Evolutionary conservation across 2,797 vertebrate genomes (phyloP), one percentile per base, ranked within the genome.

Genomic region (Nannoperca obscura): DNA sequence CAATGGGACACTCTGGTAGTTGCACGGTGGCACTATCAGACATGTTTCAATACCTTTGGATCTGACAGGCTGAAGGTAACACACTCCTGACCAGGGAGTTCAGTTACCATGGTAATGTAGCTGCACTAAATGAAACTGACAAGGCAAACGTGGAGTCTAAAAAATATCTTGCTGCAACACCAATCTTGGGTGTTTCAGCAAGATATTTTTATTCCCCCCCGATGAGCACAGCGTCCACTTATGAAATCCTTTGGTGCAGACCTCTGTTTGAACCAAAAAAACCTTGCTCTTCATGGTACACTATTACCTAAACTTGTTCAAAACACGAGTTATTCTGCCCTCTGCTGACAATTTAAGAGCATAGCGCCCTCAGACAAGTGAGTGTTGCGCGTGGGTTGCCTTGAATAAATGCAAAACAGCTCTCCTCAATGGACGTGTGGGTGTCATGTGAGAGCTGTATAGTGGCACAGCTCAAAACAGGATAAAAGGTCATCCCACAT

Each of bases 291-390:
- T 4, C 0, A 5, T 42, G 22, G 2, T 14, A 13, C 47, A 0
- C 4, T 72, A 7, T 24, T 13, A 15, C 53, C 20, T 22, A 59
- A 34, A 17, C 11, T 0, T 63, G 9, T 47, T 40, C 10, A 76
- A 75, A 30, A 27, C 50, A 15, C 53, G 65, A 46, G 68, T 76
- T 76, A 30, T 78, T 66, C 76, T 91, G 91, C 89, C 91, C 89
- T 50, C 89, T 92, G 68, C 50, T 88, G 91, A 78, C 38, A 38
- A 10, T 76, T 13, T 70, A 30, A 40, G 38, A 76, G 68, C 54
- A 90, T 11, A 62, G 44, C 84, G 89, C 24, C 30, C 32, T 78
- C 13, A 78, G 47, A 50, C 15, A 50, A 17, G 58, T 55, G 0
- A 15, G 24, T 17, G 46, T 12, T 7, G 1, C 34, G 5, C 11